Evolutionary conservation across 2,797 vertebrate species (phyloP).

Genomic region (Chaunax sp.): DNA sequence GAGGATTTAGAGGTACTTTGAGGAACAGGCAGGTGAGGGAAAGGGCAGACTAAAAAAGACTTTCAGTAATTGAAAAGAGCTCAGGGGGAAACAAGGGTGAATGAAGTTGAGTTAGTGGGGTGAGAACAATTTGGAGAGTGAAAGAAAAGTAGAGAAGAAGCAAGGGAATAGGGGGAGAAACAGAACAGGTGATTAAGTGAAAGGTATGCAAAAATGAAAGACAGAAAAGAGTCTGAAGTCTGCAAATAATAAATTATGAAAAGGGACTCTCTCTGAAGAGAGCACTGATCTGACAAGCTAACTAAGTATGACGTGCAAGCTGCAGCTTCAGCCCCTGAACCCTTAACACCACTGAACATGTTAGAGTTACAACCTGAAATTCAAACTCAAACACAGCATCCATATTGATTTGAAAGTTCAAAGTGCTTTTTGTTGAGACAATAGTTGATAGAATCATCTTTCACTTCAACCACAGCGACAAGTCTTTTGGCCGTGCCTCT

Average conservation of each 20-base stretch:
- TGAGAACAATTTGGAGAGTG: conserved; percentile 28
- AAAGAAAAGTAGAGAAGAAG: conserved; percentile 13
- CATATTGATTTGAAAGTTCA: no score
- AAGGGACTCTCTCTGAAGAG: conserved; percentile 27
- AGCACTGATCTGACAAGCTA: conserved; percentile 21
- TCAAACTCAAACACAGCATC: no score
- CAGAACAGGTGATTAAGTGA: conserved; percentile 14
- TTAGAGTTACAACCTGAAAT: no score
- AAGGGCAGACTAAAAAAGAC: conserved; percentile 17
- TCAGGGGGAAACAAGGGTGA: conserved; percentile 21
- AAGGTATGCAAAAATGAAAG: conserved; percentile 8
- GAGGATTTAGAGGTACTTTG: conserved; percentile 30
- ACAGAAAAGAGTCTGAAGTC: background rate
- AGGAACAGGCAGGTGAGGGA: conserved; percentile 8
- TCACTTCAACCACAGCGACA: no score
- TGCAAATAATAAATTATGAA: conserved; percentile 13
- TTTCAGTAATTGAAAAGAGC: conserved; percentile 40
- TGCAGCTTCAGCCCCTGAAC: conserved; percentile 12
- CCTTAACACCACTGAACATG: conserved; percentile 1
- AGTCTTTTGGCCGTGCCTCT: no score
- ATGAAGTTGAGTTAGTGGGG: conserved; percentile 18
- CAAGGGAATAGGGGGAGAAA: background rate
- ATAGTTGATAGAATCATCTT: no score
- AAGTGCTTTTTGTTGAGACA: no score
- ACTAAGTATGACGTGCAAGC: conserved; percentile 4